phyloP scores from a whole-genome alignment of 2,797 vertebrate genomes.

The Taeniopygia guttata region DNA sequence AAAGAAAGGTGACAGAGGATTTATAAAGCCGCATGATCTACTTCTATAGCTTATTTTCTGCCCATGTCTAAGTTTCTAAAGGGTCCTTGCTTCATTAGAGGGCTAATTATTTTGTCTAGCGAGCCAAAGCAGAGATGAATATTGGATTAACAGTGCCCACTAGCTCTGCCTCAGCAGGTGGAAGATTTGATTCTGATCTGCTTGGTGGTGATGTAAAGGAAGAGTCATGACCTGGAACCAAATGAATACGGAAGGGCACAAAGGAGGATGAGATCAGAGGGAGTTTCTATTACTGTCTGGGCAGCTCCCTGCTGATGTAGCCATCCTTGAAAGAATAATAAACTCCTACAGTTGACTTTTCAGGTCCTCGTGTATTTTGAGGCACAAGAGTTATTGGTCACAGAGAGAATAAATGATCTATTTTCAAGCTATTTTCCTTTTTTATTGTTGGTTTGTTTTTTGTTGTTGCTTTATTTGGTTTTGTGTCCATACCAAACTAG shows the following conservation, averaged over 20 bases:
- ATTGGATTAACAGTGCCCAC: conserved; percentile 19
- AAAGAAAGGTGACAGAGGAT: not conserved
- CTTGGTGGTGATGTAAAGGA: not conserved
- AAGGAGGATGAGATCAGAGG: not conserved
- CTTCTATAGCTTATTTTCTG: conserved; percentile 33
- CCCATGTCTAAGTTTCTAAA: conserved; percentile 5
- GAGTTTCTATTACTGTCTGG: not conserved
- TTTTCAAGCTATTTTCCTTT: not conserved
- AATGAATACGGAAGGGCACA: not conserved
- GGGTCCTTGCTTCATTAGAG: conserved; percentile 1
- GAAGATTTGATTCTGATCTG: not conserved
- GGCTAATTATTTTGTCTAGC: conserved; percentile 24
- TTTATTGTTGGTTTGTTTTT: not conserved
- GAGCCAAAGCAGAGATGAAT: conserved; percentile 1
- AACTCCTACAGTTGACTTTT: not conserved
- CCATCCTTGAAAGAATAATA: not conserved
- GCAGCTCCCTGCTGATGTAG: not conserved
- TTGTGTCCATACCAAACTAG: not conserved
- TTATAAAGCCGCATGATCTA: not conserved
- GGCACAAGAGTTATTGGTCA: not conserved
- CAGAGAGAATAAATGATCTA: not conserved
- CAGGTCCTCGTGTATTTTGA: not conserved
- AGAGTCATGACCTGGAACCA: not conserved
- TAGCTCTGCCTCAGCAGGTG: conserved; percentile 19
- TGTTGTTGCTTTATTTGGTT: not conserved